phyloP scores from a whole-genome alignment of 2,797 vertebrate species.

The Mycteria americana region DNA sequence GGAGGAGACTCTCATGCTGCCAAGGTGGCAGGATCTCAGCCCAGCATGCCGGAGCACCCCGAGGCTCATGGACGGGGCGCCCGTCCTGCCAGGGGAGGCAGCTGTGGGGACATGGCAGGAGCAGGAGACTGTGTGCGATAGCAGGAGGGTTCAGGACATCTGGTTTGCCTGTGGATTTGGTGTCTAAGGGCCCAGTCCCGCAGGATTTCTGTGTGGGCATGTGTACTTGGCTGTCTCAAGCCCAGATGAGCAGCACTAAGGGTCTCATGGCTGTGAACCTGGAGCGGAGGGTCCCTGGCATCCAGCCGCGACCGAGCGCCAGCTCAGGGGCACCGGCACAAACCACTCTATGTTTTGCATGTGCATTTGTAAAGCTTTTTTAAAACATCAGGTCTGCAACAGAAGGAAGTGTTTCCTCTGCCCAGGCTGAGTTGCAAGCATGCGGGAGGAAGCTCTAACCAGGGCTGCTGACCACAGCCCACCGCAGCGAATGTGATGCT shows the following conservation, averaged over 20 bases:
- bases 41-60: fast-evolving
- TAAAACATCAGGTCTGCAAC: not conserved
- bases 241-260: not conserved
- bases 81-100: not conserved
- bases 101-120: fast-evolving
- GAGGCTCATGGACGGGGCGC: fast-evolving
- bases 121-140: not conserved
- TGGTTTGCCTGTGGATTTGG: not conserved
- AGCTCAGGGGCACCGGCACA: not conserved
- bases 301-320: fast-evolving
- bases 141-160: not conserved
- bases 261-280: fast-evolving
- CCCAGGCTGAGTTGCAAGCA: not conserved
- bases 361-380: not conserved
- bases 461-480: not conserved
- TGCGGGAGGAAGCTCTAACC: not conserved
- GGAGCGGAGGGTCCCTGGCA: fast-evolving
- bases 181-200: fast-evolving
- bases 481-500: fast-evolving
- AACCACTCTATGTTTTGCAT: not conserved
- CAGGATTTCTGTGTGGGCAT: not conserved
- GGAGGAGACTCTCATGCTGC: not conserved
- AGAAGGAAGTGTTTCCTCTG: not conserved
- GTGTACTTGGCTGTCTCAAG: not conserved
- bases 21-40: not conserved